Evolutionary conservation across 2,888 invertebrate genomes (phyloP), one percentile per base, ranked within the genome.

Genomic region (Sminthurinus aureus): DNA sequence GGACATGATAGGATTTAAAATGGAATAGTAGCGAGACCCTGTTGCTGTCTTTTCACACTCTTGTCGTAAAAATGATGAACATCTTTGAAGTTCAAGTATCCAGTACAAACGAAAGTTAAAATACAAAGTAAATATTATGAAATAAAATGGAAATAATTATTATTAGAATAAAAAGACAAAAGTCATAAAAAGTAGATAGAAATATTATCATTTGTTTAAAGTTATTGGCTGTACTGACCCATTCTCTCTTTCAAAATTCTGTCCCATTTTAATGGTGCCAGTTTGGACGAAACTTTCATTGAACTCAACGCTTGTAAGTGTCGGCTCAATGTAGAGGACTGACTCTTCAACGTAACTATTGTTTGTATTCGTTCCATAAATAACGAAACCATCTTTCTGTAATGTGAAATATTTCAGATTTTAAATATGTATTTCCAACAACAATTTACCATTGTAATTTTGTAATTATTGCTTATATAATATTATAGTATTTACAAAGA

Each of bases 301-400:
- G 38, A 81, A 81, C 13, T 8, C 6, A 13, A 50, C 12, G 11
- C 20, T 12, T 38, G 81, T 81, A 3, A 81, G 64, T 13, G 81
- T 81, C 12, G 81, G 81, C 64, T 81, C 20, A 15, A 81, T 74
- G 26, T 24, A 64, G 15, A 81, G 66, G 0, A 75, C 58, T 12
- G 71, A 79, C 58, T 79, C 38, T 81, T 75, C 85, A 22, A 20
- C 73, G 22, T 74, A 75, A 69, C 73, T 73, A 38, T 83, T 83
- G 12, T 73, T 50, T 20, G 13, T 4, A n/a, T 20, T 50, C 0
- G 75, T 74, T 0, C 74, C 81, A 75, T n/a, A 81, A 6, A 81
- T 22, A 9, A 81, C 81, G 20, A 81, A 81, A 0, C 81, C 81
- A 24, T 81, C 81, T 3, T 74, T 73, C 81, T 81, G n/a, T 13